Conservation (phyloP, 2,113 vertebrate genomes). For the Hippopotamus amphibius region DNA sequence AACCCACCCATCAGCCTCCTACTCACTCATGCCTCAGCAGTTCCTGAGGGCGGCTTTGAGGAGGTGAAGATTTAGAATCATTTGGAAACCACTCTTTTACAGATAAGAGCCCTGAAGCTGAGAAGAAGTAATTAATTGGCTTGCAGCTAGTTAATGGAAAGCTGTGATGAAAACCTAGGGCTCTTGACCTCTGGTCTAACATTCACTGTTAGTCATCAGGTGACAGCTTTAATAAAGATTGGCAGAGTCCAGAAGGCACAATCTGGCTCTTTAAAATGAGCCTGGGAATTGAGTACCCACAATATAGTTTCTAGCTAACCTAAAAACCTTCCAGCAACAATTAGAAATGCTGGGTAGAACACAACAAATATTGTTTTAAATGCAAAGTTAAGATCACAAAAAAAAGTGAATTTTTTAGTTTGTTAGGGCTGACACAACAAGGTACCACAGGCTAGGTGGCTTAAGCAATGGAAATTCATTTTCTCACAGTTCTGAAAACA, state of each 20-base stretch:
- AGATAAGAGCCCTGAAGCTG: not conserved
- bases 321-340: not conserved
- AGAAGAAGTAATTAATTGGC: not conserved
- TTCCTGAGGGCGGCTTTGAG: not conserved
- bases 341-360: not conserved
- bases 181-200: not conserved
- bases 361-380: not conserved
- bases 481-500: not conserved
- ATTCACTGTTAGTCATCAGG: not conserved
- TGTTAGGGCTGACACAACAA: not conserved
- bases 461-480: not conserved
- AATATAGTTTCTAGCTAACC: not conserved
- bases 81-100: not conserved
- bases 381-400: not conserved
- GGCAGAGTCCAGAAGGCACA: not conserved
- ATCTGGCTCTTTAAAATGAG: not conserved
- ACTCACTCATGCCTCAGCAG: rapidly evolving
- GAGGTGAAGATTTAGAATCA: not conserved
- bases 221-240: not conserved
- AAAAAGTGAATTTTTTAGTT: not conserved
- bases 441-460: not conserved
- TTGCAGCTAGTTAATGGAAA: not conserved
- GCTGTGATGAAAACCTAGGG: not conserved
- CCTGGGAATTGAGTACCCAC: not conserved
- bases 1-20: rapidly evolving